These are phyloP conservation scores for Cyprinodon variegatus DNA, from an alignment of 2,113 vertebrate species.

Conservation along the genomic window DNA sequence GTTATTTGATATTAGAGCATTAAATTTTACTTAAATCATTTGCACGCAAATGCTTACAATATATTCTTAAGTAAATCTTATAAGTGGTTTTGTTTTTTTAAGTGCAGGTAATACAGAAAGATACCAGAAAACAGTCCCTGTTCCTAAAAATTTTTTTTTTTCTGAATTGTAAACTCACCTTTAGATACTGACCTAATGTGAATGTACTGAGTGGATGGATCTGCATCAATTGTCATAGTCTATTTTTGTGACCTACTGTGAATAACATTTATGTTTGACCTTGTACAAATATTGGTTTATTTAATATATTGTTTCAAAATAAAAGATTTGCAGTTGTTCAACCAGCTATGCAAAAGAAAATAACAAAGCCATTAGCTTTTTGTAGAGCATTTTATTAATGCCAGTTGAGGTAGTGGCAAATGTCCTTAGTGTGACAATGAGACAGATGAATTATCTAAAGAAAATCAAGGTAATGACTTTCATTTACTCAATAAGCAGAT, in stretches of 20 bases:
- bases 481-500: constrained; percentile 80
- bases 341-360: constrained; percentile 13
- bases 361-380: constrained; percentile 19
- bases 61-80: no score
- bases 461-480: constrained; percentile 75
- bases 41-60: no score
- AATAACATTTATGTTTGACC: constrained; percentile 44
- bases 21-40: no score
- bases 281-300: constrained; percentile 8
- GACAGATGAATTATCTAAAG: constrained; percentile 70
- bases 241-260: constrained; percentile 24
- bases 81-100: no score
- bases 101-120: not conserved
- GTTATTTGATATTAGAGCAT: no score
- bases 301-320: constrained; percentile 9
- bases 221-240: constrained; percentile 65
- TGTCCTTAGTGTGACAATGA: constrained; percentile 44
- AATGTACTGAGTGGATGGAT: constrained; percentile 38
- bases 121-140: not conserved
- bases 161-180: not conserved
- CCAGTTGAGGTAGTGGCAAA: constrained; percentile 46
- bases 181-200: not conserved
- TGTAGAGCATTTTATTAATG: constrained; percentile 54
- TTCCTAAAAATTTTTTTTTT: not conserved
- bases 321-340: not conserved